Conservation (phyloP, 2,797 vertebrate species). For the Malacoctenus gilli region DNA sequence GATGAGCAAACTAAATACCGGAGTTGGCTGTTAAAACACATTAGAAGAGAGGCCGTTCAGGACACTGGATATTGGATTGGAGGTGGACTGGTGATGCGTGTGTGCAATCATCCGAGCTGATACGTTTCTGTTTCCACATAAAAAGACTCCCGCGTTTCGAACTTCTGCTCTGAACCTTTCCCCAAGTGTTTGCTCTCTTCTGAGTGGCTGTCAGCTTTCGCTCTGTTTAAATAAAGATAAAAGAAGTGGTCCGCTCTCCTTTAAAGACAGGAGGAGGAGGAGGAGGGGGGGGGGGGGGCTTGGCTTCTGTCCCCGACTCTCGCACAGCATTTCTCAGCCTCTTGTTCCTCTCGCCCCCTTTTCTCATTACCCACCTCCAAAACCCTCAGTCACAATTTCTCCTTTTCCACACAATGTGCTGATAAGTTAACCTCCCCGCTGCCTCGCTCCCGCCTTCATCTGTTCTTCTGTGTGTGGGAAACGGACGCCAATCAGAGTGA, state of each 20-base stretch:
- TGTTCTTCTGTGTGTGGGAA: constrained; percentile 51
- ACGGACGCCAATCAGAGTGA: constrained; percentile 48
- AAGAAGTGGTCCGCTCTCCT: constrained; percentile 18
- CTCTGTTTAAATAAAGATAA: constrained; percentile 43
- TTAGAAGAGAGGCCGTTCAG: not conserved
- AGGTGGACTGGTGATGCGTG: constrained; percentile 8
- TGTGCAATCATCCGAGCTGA: not conserved
- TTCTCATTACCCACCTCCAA: constrained; percentile 27
- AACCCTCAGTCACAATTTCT: constrained; percentile 23
- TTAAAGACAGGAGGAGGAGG: constrained; percentile 22
- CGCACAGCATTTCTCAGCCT: constrained; percentile 13
- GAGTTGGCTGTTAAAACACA: not conserved
- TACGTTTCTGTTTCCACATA: constrained; percentile 10
- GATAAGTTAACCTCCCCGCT: constrained; percentile 39
- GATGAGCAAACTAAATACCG: not conserved
- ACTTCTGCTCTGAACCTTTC: not conserved
- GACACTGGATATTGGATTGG: constrained; percentile 3
- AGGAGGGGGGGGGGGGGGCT: too few relatives aligned
- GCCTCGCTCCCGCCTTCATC: constrained; percentile 20
- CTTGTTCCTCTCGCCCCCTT: constrained; percentile 4
- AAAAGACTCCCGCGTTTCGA: constrained; percentile 15
- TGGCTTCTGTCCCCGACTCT: constrained; percentile 33
- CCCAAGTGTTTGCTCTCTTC: constrained; percentile 9
- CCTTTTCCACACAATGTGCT: constrained; percentile 12
- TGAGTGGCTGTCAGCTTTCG: constrained; percentile 13